A percentile compares a stretch with the other conserved stretches of the same genome.
These are phyloP conservation scores for Sylvicola fuscatus DNA, from an alignment of 2,888 invertebrate species.

Conservation along the genomic window DNA sequence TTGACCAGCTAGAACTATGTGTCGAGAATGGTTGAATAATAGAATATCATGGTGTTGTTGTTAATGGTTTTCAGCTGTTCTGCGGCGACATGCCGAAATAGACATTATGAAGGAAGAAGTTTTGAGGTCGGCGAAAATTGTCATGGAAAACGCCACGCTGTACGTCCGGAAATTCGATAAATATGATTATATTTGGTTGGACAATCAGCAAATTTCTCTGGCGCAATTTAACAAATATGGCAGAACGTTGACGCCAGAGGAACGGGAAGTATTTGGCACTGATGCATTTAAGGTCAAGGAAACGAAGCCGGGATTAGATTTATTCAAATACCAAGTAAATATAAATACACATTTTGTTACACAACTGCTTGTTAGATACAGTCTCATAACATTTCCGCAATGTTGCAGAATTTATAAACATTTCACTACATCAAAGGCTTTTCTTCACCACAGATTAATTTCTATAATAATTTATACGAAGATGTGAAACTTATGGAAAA, in stretches of 20 bases:
- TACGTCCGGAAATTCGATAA: constrained; percentile 34
- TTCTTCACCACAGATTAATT: constrained; percentile 41
- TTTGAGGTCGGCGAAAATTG: constrained; percentile 26
- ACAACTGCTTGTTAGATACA: neutral
- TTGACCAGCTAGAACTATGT: too few species aligned
- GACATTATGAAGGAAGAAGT: constrained; percentile 36
- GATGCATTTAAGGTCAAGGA: constrained; percentile 57
- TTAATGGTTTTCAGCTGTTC: constrained; percentile 27
- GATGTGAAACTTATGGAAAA: constrained; percentile 48
- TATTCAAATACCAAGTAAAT: neutral
- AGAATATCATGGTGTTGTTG: too few species aligned
- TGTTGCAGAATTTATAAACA: too few species aligned
- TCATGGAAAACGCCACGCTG: constrained; percentile 22
- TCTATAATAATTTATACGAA: constrained; percentile 56
- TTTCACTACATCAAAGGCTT: too few species aligned
- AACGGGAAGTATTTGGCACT: constrained; percentile 36
- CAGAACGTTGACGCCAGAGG: constrained; percentile 47
- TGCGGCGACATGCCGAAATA: constrained; percentile 34
- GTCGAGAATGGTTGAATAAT: too few species aligned
- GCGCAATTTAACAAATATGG: constrained; percentile 58
- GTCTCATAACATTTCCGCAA: neutral
- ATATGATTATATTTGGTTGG: constrained; percentile 62
- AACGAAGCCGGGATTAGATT: constrained; percentile 6
- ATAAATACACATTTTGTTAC: neutral
- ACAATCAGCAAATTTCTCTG: constrained; percentile 55